Evolutionary conservation across 2,113 vertebrate genomes (phyloP), one percentile per base, ranked within the genome.

Genomic region (Terrapene triunguis): DNA sequence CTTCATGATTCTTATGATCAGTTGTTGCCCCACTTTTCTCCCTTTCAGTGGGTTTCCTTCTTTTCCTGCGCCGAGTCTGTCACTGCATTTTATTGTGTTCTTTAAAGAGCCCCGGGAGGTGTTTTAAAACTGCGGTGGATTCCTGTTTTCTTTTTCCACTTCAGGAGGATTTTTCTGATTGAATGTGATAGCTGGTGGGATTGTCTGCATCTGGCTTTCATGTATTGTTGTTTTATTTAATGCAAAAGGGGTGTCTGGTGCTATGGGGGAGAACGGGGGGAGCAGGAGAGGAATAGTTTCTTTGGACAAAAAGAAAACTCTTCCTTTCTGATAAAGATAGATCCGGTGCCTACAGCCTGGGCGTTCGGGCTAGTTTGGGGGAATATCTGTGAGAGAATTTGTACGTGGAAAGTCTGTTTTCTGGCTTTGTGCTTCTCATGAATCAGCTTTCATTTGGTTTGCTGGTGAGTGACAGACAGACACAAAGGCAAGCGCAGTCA

Each of bases 391-490:
- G 13, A 48, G 90, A 87, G 82, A 90, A 89, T 96, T 69, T 80
- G 88, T 89, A 93, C 62, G 54, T 82, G 95, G 65, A 97, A 95
- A 97, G 96, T 92, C 91, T 93, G 97, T 94, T 95, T 98, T 94
- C 74, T 98, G 98, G 98, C 98, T 98, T 98, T 98, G 98, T 98
- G 98, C 97, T 98, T 96, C 98, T 97, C 95, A 93, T 97, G 97
- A 98, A 96, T 97, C 98, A 96, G 98, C 98, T 98, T 98, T 96
- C 96, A 96, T 95, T 98, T 93, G 97, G 97, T 96, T 98, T 96
- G 95, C 97, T 92, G 95, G 96, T 98, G 98, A 99, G 98, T 98
- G 98, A 99, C 98, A 99, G 98, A 98, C 98, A 98, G 98, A 99
- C 98, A 99, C 99, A 99, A 99, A 99, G 98, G 96, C 98, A 93